These are phyloP conservation scores for Entomyzon cyanotis DNA, from an alignment of 2,113 vertebrate genomes.

Conservation along the genomic window DNA sequence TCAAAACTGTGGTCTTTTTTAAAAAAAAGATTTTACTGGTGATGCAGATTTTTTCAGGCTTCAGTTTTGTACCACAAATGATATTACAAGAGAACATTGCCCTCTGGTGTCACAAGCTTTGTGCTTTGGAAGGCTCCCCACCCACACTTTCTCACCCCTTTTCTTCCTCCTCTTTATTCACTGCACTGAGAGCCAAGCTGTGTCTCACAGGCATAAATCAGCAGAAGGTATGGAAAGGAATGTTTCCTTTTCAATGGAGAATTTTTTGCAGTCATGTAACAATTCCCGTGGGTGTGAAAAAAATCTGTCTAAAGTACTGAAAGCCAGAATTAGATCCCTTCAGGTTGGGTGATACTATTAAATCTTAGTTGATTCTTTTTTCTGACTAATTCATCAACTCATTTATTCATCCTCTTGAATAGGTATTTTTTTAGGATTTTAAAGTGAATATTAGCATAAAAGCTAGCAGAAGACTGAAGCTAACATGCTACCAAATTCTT, in stretches of 20 bases:
- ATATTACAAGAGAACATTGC: constrained; percentile 59
- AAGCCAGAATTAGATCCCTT: background rate
- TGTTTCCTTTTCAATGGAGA: background rate
- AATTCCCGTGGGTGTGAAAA: background rate
- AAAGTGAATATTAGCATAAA: background rate
- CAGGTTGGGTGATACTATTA: background rate
- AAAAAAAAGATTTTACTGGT: background rate
- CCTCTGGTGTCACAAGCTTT: constrained; percentile 65
- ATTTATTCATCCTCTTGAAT: background rate
- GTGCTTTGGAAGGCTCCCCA: background rate
- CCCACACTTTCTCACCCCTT: background rate
- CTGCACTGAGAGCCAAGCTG: background rate
- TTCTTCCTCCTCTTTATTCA: background rate
- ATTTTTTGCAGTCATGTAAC: background rate
- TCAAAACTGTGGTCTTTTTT: background rate
- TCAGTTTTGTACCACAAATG: background rate
- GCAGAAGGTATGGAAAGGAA: background rate
- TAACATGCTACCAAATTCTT: background rate
- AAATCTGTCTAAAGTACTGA: background rate
- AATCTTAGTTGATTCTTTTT: background rate
- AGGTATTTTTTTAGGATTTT: background rate
- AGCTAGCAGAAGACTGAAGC: background rate
- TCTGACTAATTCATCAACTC: background rate
- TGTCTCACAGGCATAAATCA: background rate
- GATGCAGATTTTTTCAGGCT: background rate